Evolutionary conservation across 2,797 vertebrate genomes (phyloP).

Genomic region (Sarcophilus harrisii): DNA sequence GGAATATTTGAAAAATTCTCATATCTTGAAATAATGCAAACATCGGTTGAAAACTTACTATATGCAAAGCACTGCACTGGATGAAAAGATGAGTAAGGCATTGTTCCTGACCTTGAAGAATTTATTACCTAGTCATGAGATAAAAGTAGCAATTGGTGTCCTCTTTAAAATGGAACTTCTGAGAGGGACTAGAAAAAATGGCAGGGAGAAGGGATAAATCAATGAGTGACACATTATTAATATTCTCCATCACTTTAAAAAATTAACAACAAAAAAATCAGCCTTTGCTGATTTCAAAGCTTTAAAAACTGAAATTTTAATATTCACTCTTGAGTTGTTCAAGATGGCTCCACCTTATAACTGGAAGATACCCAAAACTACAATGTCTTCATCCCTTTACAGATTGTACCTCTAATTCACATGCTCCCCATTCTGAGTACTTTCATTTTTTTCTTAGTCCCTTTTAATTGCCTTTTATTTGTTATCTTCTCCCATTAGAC

Average conservation of each 20-base stretch:
- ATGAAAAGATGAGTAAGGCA: not conserved
- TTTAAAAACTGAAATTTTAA: not conserved
- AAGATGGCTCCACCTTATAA: not conserved
- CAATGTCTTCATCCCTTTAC: not conserved
- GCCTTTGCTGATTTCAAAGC: not conserved
- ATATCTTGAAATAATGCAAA: not conserved
- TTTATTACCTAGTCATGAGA: not conserved
- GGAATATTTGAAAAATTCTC: not conserved
- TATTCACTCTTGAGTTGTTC: not conserved
- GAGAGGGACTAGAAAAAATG: not conserved
- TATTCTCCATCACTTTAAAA: not conserved
- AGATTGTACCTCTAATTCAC: not conserved
- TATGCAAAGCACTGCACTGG: not conserved
- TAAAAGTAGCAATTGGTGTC: not conserved
- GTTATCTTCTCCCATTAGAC: not conserved
- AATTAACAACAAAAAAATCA: not conserved
- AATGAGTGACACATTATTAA: not conserved
- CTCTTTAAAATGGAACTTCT: not conserved
- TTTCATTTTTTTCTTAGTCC: not conserved
- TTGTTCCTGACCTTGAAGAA: not conserved
- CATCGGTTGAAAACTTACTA: not conserved
- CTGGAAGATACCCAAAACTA: no score
- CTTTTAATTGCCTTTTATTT: not conserved
- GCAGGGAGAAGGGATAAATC: not conserved
- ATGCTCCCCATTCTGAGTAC: not conserved